Base-by-base conservation (phyloP, 2,797 vertebrate genomes). In the Furcifer pardalis region DNA sequence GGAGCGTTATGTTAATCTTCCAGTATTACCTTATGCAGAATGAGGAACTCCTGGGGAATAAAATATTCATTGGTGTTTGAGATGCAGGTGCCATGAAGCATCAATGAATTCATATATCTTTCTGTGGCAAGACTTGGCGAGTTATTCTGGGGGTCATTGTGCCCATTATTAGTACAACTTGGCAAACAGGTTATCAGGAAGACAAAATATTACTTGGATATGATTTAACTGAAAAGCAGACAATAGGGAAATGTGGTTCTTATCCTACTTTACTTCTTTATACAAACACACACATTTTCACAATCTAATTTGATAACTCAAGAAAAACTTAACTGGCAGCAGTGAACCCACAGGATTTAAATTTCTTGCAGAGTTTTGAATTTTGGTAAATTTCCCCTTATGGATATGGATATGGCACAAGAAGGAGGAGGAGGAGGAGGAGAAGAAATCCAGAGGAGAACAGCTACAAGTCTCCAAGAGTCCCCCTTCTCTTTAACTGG, bases 41-140 rank as follows among this genome's bases (percentile, higher is more conserved):
- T 63, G 27, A 52, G 32, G 46, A 80, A 66, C 13, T 66, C 77
- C 77, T 71, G 59, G 32, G 30, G 72, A 60, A 80, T 85, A 66
- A 85, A 85, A 85, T 73, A 85, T 85, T 85, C 77, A 85, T 75
- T 46, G 7, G 60, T 74, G 71, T 85, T 84, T 79, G 76, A 79
- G 75, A 42, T 79, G 71, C 56, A 35, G 49, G 21, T 32, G 35
- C 79, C 80, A 80, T 60, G 42, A 79, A 85, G 74, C 46, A 85
- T 59, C 60, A 85, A 56, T 66, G 77, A 80, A 85, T 80, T 79
- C 37, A 56, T 80, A 80, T 65, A 74, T 80, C 78, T 17, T 85
- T 80, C 63, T 25, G 69, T 52, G 42, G 69, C 8, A 19, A 35
- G 27, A 73, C 44, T 17, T 21, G 23, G 42, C 63, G 59, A 62